Evolutionary conservation across 2,113 vertebrate genomes (phyloP).

Genomic region (Grammomys surdaster): DNA sequence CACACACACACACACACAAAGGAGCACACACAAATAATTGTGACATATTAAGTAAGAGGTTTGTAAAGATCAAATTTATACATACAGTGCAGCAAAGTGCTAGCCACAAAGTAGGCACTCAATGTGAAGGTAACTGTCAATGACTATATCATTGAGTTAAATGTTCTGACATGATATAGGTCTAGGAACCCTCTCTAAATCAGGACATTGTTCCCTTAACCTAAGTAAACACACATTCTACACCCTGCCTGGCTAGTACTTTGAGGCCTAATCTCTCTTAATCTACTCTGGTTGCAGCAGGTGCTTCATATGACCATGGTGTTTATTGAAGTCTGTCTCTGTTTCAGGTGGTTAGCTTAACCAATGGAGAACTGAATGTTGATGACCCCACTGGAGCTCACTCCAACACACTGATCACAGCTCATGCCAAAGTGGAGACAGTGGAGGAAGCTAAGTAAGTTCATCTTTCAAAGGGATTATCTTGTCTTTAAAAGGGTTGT

Average conservation of each 20-base stretch:
- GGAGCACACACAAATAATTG: neutral
- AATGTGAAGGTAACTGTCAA: neutral
- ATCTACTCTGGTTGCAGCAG: neutral
- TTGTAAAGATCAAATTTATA: constrained; percentile 27
- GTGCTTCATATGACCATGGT: rapidly evolving
- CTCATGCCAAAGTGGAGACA: constrained; percentile 97
- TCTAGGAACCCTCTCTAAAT: constrained; percentile 1
- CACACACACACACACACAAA: too few species aligned
- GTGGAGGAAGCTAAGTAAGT: constrained; percentile 99
- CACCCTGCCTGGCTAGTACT: neutral
- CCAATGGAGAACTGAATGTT: constrained; percentile 97
- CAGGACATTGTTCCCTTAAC: neutral
- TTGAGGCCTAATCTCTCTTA: neutral
- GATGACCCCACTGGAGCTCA: constrained; percentile 95
- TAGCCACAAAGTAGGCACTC: neutral
- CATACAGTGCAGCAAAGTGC: neutral
- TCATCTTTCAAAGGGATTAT: constrained; percentile 75
- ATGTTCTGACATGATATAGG: neutral
- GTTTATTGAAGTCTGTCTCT: constrained; percentile 68
- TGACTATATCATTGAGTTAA: neutral
- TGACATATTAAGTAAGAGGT: constrained; percentile 11
- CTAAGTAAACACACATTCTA: constrained; percentile 33
- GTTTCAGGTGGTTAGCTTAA: constrained; percentile 97
- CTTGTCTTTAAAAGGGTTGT: constrained; percentile 75
- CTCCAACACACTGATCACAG: constrained; percentile 96